phyloP scores from a whole-genome alignment of 2,113 vertebrate genomes.

The Peucedramus taeniatus region DNA sequence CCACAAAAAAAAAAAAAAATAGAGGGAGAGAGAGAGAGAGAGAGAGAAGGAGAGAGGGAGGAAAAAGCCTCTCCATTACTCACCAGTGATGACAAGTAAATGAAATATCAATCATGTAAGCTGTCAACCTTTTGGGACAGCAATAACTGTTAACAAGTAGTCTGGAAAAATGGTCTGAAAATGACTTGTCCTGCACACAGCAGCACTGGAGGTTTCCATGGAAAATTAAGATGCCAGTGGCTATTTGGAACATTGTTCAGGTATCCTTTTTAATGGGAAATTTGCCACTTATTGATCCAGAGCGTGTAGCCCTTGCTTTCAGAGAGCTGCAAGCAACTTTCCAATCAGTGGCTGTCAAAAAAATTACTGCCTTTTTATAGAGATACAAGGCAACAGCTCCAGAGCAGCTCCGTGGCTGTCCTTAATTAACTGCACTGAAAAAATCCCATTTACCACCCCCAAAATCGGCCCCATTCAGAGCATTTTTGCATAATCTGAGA shows the following conservation, averaged over 20 bases:
- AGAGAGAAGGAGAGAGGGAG: background rate
- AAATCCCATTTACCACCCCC: background rate
- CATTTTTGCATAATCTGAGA: background rate
- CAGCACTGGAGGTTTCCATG: slow-evolving; percentile 70
- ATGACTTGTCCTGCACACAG: slow-evolving; percentile 74
- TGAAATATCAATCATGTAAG: slow-evolving; percentile 83
- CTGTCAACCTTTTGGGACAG: slow-evolving; percentile 83
- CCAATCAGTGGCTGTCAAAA: slow-evolving; percentile 95
- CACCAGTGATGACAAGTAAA: slow-evolving; percentile 78
- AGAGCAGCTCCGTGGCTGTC: slow-evolving; percentile 24
- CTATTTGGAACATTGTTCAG: slow-evolving; percentile 89
- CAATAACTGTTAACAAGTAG: slow-evolving; percentile 88
- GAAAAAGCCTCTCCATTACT: slow-evolving; percentile 68
- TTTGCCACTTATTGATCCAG: slow-evolving; percentile 98
- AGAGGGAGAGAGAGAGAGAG: background rate
- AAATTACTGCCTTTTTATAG: slow-evolving; percentile 82
- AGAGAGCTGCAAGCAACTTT: slow-evolving; percentile 88
- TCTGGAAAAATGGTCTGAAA: slow-evolving; percentile 83
- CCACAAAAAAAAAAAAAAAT: background rate
- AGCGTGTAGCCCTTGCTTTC: slow-evolving; percentile 81
- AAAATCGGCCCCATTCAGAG: background rate
- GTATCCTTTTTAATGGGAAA: slow-evolving; percentile 98
- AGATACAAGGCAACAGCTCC: slow-evolving; percentile 72
- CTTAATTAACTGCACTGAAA: slow-evolving; percentile 67
- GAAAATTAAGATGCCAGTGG: slow-evolving; percentile 86